Evolutionary conservation across 2,797 vertebrate genomes (phyloP).

Genomic region (Fistularia tabacaria): DNA sequence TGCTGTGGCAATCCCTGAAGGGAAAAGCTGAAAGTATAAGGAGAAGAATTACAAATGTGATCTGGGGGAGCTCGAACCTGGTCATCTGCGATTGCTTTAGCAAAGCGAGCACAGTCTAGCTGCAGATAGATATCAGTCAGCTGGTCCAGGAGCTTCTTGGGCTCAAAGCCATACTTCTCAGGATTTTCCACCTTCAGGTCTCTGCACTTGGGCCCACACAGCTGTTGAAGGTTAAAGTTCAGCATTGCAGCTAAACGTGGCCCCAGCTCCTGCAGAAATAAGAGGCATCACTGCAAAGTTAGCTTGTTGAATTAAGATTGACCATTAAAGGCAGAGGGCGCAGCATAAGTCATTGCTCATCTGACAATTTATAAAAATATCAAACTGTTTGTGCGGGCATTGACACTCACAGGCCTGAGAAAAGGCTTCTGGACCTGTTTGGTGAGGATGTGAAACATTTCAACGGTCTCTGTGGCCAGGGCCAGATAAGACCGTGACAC

Average conservation of each 20-base stretch:
- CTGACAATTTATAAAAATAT: background rate
- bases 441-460: conserved; percentile 99
- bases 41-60: background rate
- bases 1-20: too few relatives aligned
- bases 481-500: conserved; percentile 97
- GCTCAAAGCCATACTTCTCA: conserved; percentile 98
- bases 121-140: conserved; percentile 98
- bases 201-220: conserved; percentile 97
- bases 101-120: conserved; percentile 94
- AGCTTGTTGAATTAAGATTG: background rate
- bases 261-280: conserved; percentile 83
- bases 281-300: background rate
- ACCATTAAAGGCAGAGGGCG: background rate
- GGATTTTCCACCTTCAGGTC: conserved; percentile 99
- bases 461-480: conserved; percentile 94
- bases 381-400: background rate
- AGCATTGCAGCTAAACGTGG: conserved; percentile 97
- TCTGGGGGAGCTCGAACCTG: conserved; percentile 76
- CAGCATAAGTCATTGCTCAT: background rate
- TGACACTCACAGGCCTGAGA: conserved; percentile 92
- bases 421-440: conserved; percentile 99
- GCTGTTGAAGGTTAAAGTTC: conserved; percentile 97
- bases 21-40: too few relatives aligned
- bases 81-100: conserved; percentile 97
- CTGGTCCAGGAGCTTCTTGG: conserved; percentile 98